These are phyloP conservation scores for Cyprinella venusta DNA, from an alignment of 2,797 vertebrate genomes.

Conservation along the genomic window DNA sequence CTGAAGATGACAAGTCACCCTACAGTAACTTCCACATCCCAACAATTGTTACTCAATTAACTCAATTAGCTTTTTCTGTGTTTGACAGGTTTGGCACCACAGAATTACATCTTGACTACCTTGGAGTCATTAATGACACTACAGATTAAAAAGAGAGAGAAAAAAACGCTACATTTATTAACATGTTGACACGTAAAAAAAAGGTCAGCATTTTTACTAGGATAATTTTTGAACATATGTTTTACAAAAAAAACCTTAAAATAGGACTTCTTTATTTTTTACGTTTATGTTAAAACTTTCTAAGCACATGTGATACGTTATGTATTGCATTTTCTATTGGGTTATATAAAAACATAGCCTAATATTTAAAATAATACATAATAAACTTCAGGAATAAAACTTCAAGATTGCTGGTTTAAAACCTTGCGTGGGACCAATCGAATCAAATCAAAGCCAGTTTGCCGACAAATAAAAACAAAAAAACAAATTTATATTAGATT, in stretches of 20 bases:
- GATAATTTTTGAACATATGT: neutral
- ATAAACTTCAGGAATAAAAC: neutral
- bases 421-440: no score
- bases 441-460: neutral
- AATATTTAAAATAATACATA: neutral
- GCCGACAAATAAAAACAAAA: neutral
- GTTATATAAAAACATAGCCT: neutral
- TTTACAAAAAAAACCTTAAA: no score
- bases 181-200: neutral
- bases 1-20: neutral
- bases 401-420: neutral
- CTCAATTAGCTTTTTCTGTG: slow-evolving; percentile 41
- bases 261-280: no score
- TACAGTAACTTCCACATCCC: slow-evolving; percentile 14
- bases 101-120: slow-evolving; percentile 1
- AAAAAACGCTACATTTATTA: neutral
- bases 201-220: neutral
- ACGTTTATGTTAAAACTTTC: neutral
- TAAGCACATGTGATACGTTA: neutral
- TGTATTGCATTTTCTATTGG: neutral
- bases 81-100: slow-evolving; percentile 4
- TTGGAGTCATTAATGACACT: slow-evolving; percentile 28
- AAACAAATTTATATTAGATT: no score
- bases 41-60: slow-evolving; percentile 49
- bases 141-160: neutral